Base-by-base conservation (phyloP, 2,888 invertebrate species). In the Diplazon laetatorius region DNA sequence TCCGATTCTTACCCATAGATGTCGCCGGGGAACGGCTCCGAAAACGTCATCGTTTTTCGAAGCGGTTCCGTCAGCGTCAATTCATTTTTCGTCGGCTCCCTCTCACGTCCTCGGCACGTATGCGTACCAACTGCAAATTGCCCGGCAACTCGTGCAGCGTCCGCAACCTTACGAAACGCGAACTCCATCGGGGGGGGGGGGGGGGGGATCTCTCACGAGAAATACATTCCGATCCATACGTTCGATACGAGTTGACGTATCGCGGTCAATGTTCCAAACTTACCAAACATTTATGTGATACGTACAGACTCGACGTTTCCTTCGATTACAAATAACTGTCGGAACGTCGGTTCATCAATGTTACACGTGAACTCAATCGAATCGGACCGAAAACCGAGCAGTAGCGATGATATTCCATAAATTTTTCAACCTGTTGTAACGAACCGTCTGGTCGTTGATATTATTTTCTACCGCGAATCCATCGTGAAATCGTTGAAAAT, bases 11-110 rank as follows among this genome's bases (percentile, higher is more conserved):
- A 59, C 30, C 65, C 30, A n/a, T 39, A 46, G 62, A 25, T 46
- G 37, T 16, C 35, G 18, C 18, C 6, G 30, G 30, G 59, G 42
- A 63, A 52, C 48, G 35, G 37, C n/a, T n/a, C n/a, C 6, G 30
- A 30, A 6, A 30, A 60, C 57, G 46, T 66, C 62, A 50, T 60
- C 37, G 62, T 60, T 52, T 12, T 57, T 42, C 57, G 48, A 48
- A 60, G 72, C 78, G 78, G 70, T 78, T 74, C 55, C 74, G 48
- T 66, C 65, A 52, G 37, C 62, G 48, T 74, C 78, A 68, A 72
- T 77, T 71, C 68, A 30, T 25, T 42, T 71, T 71, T 65, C 70
- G 44, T 20, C 62, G 42, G 30, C 14, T 10, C 48, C n/a, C 30
- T 2, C 30, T 5, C 2, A 57, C 65, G 66, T 55, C 62, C 30